Evolutionary conservation across 2,113 vertebrate genomes (phyloP), one percentile per base, ranked within the genome.

Genomic region (Pseudolaguvia tuberculata): DNA sequence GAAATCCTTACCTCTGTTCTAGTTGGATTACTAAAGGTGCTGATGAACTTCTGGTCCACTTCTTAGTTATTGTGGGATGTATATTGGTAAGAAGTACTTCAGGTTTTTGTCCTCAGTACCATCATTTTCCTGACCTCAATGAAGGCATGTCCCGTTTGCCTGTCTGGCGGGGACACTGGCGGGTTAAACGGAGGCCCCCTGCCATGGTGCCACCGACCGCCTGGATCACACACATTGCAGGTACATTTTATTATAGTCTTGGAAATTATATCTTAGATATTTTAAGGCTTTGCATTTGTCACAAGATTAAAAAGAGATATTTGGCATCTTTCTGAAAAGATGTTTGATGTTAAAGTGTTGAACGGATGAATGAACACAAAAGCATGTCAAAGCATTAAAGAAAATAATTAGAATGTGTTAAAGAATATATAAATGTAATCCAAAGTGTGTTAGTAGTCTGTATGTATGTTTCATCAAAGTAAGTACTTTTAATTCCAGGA

Each of bases 191-290:
- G 23, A 80, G 78, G 35, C 75, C 51, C 75, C 78, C 50, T 55
- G 71, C 75, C 29, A 62, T 75, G 56, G 59, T 72, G 50, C 81
- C 78, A 31, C 79, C 83, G n/a, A 77, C 78, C 31, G 85, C 83
- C 59, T 86, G 83, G 83, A 85, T 86, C 61, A 78, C 81, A 48
- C 82, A 83, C 65, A 78, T 86, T n/a, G 81, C 81, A 78, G 85
- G 85, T 86, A 72, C 63, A 71, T 53, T 5, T 39, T 52, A 45
- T 1, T 61, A 55, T 55, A 13, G 29, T 14, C 27, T 59, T 58
- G 31, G 18, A 5, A 42, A 62, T 42, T 47, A 18, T 47, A 18
- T 66, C 8, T 47, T 45, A 45, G 35, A 23, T 18, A 1, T 62
- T 39, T 18, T 27, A 59, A 6, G 18, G n/a, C 31, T 18, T 18